phyloP scores from a whole-genome alignment of 1,140 invertebrate genomes.

The Drosophila dunni region DNA sequence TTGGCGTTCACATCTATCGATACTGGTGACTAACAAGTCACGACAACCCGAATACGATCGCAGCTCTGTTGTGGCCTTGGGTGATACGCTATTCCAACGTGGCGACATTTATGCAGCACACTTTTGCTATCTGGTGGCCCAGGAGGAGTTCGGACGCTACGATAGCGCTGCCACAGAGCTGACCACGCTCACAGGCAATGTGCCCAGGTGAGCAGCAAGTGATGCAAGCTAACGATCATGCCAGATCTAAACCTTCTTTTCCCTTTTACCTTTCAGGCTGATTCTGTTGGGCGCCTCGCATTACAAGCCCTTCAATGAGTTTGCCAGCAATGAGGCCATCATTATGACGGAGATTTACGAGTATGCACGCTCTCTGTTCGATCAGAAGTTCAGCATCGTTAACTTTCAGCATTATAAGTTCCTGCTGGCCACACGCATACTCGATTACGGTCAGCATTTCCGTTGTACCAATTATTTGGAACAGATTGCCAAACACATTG shows the following conservation, averaged over 20 bases:
- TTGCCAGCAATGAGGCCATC: conserved; percentile 93
- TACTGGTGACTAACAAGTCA: conserved; percentile 95
- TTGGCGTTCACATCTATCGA: conserved; percentile 97
- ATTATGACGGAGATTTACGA: conserved; percentile 98
- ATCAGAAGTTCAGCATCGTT: conserved; percentile 89
- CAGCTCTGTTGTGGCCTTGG: conserved; percentile 92
- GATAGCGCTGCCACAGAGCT: conserved; percentile 80
- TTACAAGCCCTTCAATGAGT: conserved; percentile 87
- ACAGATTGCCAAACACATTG: conserved; percentile 89
- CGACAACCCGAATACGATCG: conserved; percentile 91
- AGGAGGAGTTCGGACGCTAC: conserved; percentile 89
- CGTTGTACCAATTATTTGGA: conserved; percentile 91
- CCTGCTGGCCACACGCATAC: conserved; percentile 89
- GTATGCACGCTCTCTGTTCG: conserved; percentile 93
- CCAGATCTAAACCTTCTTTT: not conserved
- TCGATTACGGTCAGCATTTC: conserved; percentile 92
- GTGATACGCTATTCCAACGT: conserved; percentile 88
- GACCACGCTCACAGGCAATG: conserved; percentile 66
- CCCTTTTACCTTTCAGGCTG: conserved; percentile 86
- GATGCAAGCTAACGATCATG: not conserved
- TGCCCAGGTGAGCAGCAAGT: conserved; percentile 54
- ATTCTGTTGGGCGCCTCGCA: conserved; percentile 92
- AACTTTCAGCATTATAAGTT: conserved; percentile 92
- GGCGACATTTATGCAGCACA: conserved; percentile 95
- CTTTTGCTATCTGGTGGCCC: conserved; percentile 96